Evolutionary conservation across 2,113 vertebrate genomes (phyloP), one percentile per base, ranked within the genome.

Genomic region (Rhizomys pruinosus): DNA sequence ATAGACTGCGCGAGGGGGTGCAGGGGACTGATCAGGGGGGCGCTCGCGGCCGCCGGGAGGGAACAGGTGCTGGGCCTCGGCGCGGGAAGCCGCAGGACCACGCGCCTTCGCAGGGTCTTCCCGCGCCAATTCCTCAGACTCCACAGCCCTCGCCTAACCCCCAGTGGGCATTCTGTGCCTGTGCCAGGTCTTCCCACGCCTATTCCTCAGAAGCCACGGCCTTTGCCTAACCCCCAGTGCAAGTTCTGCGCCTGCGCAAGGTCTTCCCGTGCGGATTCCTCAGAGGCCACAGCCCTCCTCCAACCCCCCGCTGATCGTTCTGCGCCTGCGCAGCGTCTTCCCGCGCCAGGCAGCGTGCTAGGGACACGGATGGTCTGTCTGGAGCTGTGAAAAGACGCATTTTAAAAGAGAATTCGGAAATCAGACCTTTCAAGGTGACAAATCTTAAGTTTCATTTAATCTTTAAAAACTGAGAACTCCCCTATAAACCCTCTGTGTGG

Each of bases 351-450:
- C 29, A 5, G 11, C 11, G 42, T 34, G 19, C 52, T 10, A 0
- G 13, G 59, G 32, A 1, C 0, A 3, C 42, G 0, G 16, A 25
- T 19, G 15, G 1, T 55, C 19, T 2, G 57, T 7, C 34, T 5
- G 5, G 25, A 74, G 19, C 20, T 2, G 9, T 4, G 3, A 23
- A 19, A 80, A 32, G 44, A 32, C 29, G 2, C 16, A 0, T 69
- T 59, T 37, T n/a, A 4, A 76, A 68, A 90, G 17, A 79, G 34
- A 32, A 23, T 27, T 42, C n/a, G 12, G 34, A 74, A 63, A 29
- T 39, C 0, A 3, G 17, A 34, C 20, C 73, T 61, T 44, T 12
- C 5, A 55, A 78, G 84, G 71, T 87, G 76, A 74, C 32, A 84
- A 1, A 10, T 73, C 34, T 69, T 74, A 52, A 52, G 11, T 52